A percentile compares a stretch with the other conserved stretches of the same genome.
Evolutionary conservation across 2,113 vertebrate species (phyloP).

Genomic region (Neodon shergylaensis): DNA sequence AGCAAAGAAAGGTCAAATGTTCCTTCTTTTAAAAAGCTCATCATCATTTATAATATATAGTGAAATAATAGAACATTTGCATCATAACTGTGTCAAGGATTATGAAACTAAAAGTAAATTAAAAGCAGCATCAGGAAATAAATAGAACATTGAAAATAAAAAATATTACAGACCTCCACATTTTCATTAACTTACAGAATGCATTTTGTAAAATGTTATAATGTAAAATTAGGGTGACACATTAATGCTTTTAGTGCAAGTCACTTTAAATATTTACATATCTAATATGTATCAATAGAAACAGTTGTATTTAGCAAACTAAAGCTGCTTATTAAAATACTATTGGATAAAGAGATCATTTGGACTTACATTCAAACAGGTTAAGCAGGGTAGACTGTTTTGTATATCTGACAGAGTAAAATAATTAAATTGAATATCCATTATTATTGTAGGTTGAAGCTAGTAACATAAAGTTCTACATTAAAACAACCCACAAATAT

Average conservation of each 20-base stretch:
- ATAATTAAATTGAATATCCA: constrained; percentile 90
- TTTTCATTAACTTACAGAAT: constrained; percentile 81
- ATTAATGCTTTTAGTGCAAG: constrained; percentile 93
- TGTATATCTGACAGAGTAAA: constrained; percentile 92
- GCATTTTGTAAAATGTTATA: constrained; percentile 98
- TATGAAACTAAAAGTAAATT: neutral
- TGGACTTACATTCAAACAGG: constrained; percentile 96
- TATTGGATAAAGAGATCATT: constrained; percentile 88
- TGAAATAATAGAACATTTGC: neutral
- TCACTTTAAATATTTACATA: constrained; percentile 94
- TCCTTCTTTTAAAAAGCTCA: neutral
- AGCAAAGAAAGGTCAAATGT: neutral
- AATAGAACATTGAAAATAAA: neutral
- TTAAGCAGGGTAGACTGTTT: constrained; percentile 95
- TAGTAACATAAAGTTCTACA: constrained; percentile 10
- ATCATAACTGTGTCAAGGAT: neutral
- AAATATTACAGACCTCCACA: neutral
- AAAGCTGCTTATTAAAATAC: constrained; percentile 86
- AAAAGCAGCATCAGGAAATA: neutral
- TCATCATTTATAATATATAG: neutral
- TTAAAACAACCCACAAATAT: neutral
- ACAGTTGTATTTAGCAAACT: constrained; percentile 92
- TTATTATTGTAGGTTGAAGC: constrained; percentile 81
- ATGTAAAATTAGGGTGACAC: constrained; percentile 96
- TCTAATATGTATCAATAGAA: constrained; percentile 93